phyloP scores from a whole-genome alignment of 2,113 vertebrate species.

The Alligator sinensis region DNA sequence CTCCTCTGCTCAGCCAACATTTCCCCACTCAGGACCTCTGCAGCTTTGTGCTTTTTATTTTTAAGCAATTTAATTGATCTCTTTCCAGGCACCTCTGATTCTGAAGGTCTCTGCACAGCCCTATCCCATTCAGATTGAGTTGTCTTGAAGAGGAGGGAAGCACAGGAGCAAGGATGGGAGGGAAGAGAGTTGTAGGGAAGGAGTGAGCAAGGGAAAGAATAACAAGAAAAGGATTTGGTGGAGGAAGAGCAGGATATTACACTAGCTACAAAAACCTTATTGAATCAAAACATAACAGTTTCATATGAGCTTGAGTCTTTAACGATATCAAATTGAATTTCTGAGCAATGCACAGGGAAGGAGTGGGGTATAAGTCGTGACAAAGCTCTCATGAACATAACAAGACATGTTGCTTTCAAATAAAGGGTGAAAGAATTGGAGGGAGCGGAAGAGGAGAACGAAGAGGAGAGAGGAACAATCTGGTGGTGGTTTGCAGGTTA shows the following conservation, averaged over 20 bases:
- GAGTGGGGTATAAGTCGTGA: slow-evolving; percentile 73
- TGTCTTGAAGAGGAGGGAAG: slow-evolving; percentile 75
- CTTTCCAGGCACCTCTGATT: neutral
- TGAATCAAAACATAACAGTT: slow-evolving; percentile 44
- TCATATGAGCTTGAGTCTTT: slow-evolving; percentile 60
- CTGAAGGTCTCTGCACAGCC: slow-evolving; percentile 43
- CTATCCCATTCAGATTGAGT: slow-evolving; percentile 82
- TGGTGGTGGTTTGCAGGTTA: slow-evolving; percentile 77
- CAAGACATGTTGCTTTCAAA: slow-evolving; percentile 85
- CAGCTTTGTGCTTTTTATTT: neutral
- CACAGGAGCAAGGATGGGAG: slow-evolving; percentile 19
- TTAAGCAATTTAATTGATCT: neutral
- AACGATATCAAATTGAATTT: slow-evolving; percentile 37
- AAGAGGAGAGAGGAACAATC: slow-evolving; percentile 73
- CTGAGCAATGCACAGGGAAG: slow-evolving; percentile 67
- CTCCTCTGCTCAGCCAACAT: neutral
- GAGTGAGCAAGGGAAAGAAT: slow-evolving; percentile 35
- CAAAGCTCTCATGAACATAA: slow-evolving; percentile 86
- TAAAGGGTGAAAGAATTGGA: slow-evolving; percentile 72
- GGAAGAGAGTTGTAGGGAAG: slow-evolving; percentile 17
- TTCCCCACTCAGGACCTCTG: neutral
- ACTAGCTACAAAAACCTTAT: slow-evolving; percentile 63
- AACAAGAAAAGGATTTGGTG: slow-evolving; percentile 5
- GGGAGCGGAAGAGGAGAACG: slow-evolving; percentile 41
- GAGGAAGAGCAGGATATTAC: slow-evolving; percentile 64